phyloP scores from a whole-genome alignment of 2,113 vertebrate genomes.

The Saguinus midas region DNA sequence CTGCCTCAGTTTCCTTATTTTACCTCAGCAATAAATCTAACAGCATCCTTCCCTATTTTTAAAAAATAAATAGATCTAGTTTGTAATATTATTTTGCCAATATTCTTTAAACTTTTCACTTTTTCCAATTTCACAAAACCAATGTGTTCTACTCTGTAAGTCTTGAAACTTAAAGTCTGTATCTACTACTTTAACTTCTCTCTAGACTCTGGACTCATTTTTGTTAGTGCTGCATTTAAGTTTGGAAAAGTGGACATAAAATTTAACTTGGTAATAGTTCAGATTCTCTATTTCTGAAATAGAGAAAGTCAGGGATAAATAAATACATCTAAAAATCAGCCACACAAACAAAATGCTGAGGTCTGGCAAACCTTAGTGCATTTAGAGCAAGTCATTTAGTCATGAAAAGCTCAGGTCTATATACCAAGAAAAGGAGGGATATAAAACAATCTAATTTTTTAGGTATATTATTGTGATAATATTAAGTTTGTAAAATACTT shows the following conservation, averaged over 20 bases:
- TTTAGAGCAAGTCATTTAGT: background rate
- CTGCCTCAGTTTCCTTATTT: no score
- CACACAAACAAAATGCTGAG: background rate
- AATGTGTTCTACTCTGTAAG: background rate
- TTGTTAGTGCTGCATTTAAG: slow-evolving; percentile 29
- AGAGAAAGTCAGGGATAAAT: background rate
- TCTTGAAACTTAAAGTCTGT: background rate
- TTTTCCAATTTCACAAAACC: slow-evolving; percentile 1
- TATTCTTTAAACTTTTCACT: background rate
- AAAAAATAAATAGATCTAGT: background rate
- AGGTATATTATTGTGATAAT: background rate
- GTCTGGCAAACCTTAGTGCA: background rate
- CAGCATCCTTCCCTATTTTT: background rate
- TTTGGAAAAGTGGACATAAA: slow-evolving; percentile 6
- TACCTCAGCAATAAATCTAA: no score
- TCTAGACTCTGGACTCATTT: background rate
- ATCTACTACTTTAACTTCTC: background rate
- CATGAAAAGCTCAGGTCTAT: background rate
- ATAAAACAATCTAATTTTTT: background rate
- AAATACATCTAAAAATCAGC: background rate
- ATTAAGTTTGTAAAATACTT: background rate
- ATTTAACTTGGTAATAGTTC: slow-evolving; percentile 4
- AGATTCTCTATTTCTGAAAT: background rate
- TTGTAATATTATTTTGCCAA: background rate
- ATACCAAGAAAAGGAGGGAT: background rate